Conservation (phyloP, 2,888 invertebrate species). For the Acronicta psi region DNA sequence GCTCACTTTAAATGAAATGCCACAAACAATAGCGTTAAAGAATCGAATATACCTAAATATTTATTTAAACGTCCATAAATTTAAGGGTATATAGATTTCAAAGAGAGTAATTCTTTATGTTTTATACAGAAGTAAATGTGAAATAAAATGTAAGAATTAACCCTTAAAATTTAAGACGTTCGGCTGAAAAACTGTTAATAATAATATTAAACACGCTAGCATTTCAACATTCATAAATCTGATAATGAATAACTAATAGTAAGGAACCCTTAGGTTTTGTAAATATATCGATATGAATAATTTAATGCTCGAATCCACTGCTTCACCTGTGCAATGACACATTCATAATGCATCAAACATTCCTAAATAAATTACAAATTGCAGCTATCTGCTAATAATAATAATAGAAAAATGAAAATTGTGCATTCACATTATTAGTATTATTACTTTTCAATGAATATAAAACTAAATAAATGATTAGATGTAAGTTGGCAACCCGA, state of each 20-base stretch:
- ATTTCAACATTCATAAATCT: conserved; percentile 41
- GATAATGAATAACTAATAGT: conserved; percentile 39
- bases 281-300: conserved; percentile 49
- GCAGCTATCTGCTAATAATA: conserved; percentile 43
- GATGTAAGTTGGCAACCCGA: conserved; percentile 66
- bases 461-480: conserved; percentile 65
- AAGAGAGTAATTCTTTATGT: not conserved
- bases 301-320: conserved; percentile 26
- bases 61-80: not conserved
- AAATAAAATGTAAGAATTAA: too few species aligned
- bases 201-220: conserved; percentile 22
- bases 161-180: not conserved
- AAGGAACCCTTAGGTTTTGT: conserved; percentile 41
- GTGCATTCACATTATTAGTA: conserved; percentile 44
- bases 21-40: conserved; percentile 12
- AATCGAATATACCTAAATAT: not conserved
- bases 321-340: conserved; percentile 35
- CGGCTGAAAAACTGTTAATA: conserved; percentile 34
- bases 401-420: conserved; percentile 32
- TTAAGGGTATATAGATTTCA: not conserved
- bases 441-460: conserved; percentile 51
- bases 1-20: conserved; percentile 20
- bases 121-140: too few species aligned
- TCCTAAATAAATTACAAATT: conserved; percentile 39
- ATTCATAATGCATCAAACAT: conserved; percentile 43